Base-by-base conservation (phyloP, 2,113 vertebrate species). In the Colaptes auratus region DNA sequence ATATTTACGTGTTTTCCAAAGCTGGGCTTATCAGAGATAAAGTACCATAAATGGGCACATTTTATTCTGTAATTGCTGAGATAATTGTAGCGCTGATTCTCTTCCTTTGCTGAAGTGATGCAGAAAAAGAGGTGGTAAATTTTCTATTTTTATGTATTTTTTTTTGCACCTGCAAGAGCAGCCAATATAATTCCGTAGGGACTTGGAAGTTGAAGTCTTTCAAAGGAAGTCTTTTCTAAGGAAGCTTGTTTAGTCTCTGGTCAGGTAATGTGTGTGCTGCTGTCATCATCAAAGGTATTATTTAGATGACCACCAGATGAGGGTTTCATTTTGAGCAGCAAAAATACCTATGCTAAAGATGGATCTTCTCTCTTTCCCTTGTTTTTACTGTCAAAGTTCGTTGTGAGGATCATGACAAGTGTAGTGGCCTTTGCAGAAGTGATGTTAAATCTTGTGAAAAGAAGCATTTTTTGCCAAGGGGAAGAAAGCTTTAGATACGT, bases 1-100 rank as follows among this genome's bases (percentile, higher is more conserved):
- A 59, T 56, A 60, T 77, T 95, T 93, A 92, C 79, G 88, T 91
- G 48, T 46, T 91, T 94, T 76, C 14, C 52, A 70, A 79, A 89
- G 50, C 55, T 96, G 25, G 44, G 27, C 31, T 79, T 14, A 44
- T 58, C 17, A 80, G 90, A 92, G 33, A 30, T 82, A 55, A 70
- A 58, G n/a, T 15, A 82, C 25, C 18, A 11, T 87, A 92, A 89
- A 72, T 33, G 15, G 56, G 10, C 10, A 80, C n/a, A 46, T 92
- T 82, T 85, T 89, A 36, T 19, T 80, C 12, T 73, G 6, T 76
- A 63, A 87, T 55, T 73, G 23, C 64, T 73, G 35, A 59, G 9
- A 82, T 87, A 73, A 69, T 18, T 1, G 1, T 20, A 52, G n/a
- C 30, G 4, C 17, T 82, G 35, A n/a, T 58, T 82, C 8, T 90